Percentiles rank a stretch among this genome's conserved stretches.
These are phyloP conservation scores for Ditylenchus dipsaci DNA, from an alignment of 1,140 invertebrate species.

Conservation along the genomic window DNA sequence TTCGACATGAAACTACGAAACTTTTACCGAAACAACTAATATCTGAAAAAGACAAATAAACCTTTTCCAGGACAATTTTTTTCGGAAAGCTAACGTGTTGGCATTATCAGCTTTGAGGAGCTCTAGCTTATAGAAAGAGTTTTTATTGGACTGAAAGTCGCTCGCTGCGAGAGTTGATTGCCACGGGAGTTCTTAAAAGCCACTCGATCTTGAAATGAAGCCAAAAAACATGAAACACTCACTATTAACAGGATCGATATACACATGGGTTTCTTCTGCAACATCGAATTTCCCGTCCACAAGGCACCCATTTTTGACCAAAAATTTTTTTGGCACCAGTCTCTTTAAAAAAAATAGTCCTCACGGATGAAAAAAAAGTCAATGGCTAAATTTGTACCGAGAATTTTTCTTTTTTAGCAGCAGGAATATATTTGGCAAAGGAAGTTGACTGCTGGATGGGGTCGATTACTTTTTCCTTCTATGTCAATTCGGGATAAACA, in stretches of 20 bases:
- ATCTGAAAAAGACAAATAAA: background rate
- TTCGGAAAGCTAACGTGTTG: background rate
- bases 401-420: background rate
- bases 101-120: conserved; percentile 73
- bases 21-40: conserved; percentile 11
- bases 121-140: conserved; percentile 92
- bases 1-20: too few relatives aligned
- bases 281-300: conserved; percentile 41
- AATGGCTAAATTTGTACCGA: background rate
- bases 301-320: conserved; percentile 35
- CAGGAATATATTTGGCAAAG: conserved; percentile 9
- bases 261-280: conserved; percentile 43
- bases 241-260: conserved; percentile 31
- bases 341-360: background rate
- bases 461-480: conserved; percentile 8
- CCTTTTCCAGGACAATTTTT: too few relatives aligned
- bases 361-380: background rate
- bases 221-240: background rate
- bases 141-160: conserved; percentile 59
- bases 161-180: conserved; percentile 20
- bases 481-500: conserved; percentile 13
- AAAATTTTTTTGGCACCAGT: background rate
- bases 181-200: conserved; percentile 27
- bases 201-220: background rate
- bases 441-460: conserved; percentile 4